Conservation (phyloP, 2,113 vertebrate species). For the Microtus richardsoni region DNA sequence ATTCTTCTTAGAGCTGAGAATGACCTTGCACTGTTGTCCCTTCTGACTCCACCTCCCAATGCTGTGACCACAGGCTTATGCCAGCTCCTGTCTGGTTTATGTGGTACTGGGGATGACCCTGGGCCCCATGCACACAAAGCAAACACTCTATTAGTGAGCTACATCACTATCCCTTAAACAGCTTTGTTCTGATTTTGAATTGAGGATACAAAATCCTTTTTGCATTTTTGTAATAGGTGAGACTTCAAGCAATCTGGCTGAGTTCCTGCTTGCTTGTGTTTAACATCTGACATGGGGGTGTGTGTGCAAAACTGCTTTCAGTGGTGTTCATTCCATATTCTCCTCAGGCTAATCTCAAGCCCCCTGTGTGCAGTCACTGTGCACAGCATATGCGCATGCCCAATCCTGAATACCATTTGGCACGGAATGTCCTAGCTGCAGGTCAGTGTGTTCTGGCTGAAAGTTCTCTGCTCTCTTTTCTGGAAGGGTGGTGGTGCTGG, state of each 20-base stretch:
- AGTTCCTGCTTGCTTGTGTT: neutral
- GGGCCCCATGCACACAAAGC: too few species aligned
- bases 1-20: neutral
- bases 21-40: neutral
- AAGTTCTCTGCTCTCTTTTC: neutral
- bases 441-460: too few species aligned
- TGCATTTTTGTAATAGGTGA: neutral
- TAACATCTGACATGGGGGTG: neutral
- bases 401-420: too few species aligned
- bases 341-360: neutral
- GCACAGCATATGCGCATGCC: too few species aligned
- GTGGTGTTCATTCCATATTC: neutral
- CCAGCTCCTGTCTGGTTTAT: too few species aligned
- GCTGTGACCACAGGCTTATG: neutral
- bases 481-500: neutral
- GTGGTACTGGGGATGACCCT: neutral
- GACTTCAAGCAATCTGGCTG: neutral
- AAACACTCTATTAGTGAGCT: neutral
- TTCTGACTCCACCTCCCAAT: neutral
- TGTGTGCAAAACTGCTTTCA: neutral
- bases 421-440: neutral
- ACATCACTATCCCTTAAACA: too few species aligned
- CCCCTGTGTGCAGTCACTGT: neutral
- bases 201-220: neutral
- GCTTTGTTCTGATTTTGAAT: too few species aligned